Base-by-base conservation (phyloP, 2,888 invertebrate genomes). In the Phymatocera aterrima region DNA sequence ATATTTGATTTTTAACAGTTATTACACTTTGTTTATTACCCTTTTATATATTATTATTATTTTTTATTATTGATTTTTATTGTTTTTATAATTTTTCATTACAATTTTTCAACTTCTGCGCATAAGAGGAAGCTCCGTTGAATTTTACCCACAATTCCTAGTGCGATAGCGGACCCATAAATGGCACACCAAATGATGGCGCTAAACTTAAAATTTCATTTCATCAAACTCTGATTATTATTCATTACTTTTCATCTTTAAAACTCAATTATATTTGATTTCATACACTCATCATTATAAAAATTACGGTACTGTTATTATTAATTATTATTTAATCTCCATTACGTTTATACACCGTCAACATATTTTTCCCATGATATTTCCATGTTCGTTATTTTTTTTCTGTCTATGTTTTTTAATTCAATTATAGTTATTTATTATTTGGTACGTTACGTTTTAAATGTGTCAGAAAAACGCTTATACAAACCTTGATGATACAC, bases 61-160 rank as follows among this genome's bases (percentile, higher is more conserved):
- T 37, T 37, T 0, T 8, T 34, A 64, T 64, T 6, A 21, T 18
- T 37, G 24, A 2, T 64, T 64, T 64, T 18, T 8, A 1, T 64
- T 37, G 37, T 64, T 64, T 64, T 64, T 64, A 64, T n/a, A 21
- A 57, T 12, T 12, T 15, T 57, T 78, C 60, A 54, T 54, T 82
- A 28, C 18, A 54, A 18, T 8, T 54, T 8, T 54, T n/a, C 10
- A 8, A 61, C 72, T 51, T 28, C 48, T 72, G 87, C 85, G 85
- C 86, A 86, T 82, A 80, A 81, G 34, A 83, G 86, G 87, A 85
- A 86, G 81, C 84, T 83, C 81, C 85, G 85, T 84, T n/a, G n/a
- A 61, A 77, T 82, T 79, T 83, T 83, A 83, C 83, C 83, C 83
- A 81, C 60, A 77, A 18, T 77, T 54, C 81, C 15, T 48, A 37